phyloP scores from a whole-genome alignment of 2,888 invertebrate species.

The Graphium colonna region DNA sequence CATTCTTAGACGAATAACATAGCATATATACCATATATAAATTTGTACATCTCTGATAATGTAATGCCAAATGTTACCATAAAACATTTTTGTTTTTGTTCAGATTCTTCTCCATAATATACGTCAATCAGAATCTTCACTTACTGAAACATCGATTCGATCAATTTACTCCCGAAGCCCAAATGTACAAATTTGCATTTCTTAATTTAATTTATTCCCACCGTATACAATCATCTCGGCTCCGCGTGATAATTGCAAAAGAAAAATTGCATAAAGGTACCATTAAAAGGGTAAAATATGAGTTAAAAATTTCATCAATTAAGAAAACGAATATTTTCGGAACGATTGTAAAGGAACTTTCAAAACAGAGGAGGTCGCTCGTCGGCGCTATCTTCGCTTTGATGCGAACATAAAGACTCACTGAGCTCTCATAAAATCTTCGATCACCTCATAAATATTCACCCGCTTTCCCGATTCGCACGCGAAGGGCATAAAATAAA shows the following conservation, averaged over 20 bases:
- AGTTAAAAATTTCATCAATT: constrained; percentile 42
- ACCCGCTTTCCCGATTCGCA: constrained; percentile 58
- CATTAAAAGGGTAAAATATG: constrained; percentile 42
- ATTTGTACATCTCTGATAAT: no score
- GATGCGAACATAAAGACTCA: constrained; percentile 37
- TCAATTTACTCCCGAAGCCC: background rate
- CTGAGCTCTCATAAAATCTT: constrained; percentile 44
- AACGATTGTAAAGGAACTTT: constrained; percentile 40
- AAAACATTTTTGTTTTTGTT: background rate
- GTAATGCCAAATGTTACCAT: no score
- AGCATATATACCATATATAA: no score
- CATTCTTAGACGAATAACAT: no score
- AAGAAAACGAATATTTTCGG: constrained; percentile 39
- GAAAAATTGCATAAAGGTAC: constrained; percentile 51
- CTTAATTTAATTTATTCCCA: background rate
- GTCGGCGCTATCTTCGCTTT: constrained; percentile 47
- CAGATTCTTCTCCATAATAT: no score
- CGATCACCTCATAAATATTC: constrained; percentile 66
- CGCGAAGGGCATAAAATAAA: constrained; percentile 44
- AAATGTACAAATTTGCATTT: no score
- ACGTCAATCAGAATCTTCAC: no score
- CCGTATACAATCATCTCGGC: background rate
- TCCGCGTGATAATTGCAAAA: constrained; percentile 33
- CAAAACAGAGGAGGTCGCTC: constrained; percentile 47
- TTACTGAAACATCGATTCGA: background rate